A percentile compares a stretch with the other conserved stretches of the same genome.
phyloP scores from a whole-genome alignment of 1,140 invertebrate species.

The Luehdorfia chinensis region DNA sequence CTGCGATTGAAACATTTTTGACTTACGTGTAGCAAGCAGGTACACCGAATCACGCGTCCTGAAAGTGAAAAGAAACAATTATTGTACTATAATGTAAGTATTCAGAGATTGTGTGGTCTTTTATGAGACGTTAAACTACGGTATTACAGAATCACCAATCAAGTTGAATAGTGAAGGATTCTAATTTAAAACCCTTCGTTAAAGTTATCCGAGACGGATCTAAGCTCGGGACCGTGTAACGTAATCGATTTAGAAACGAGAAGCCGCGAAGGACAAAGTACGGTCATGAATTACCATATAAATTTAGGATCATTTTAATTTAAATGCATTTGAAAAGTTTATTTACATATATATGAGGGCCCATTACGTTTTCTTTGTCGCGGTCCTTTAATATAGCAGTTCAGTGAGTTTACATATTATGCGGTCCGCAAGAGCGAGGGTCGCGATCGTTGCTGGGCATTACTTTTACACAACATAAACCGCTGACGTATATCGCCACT shows the following conservation, averaged over 20 bases:
- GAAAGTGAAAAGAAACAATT: no score
- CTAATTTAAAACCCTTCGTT: constrained; percentile 69
- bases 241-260: constrained; percentile 71
- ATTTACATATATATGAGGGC: constrained; percentile 70
- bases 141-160: constrained; percentile 55
- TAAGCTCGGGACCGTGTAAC: constrained; percentile 65
- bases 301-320: constrained; percentile 75
- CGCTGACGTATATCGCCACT: constrained; percentile 52
- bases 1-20: no score
- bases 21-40: no score
- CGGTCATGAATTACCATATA: constrained; percentile 73
- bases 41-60: no score
- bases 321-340: constrained; percentile 69
- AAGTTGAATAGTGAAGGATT: constrained; percentile 55
- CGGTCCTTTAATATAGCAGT: constrained; percentile 51
- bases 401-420: constrained; percentile 47
- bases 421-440: constrained; percentile 28
- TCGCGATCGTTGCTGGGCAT: constrained; percentile 23
- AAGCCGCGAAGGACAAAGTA: constrained; percentile 70
- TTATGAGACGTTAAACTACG: constrained; percentile 19
- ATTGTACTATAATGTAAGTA: no score
- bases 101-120: constrained; percentile 14
- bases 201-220: constrained; percentile 67
- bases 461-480: constrained; percentile 47
- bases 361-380: constrained; percentile 65